Percentiles rank a stretch among this genome's conserved stretches.
Evolutionary conservation across 2,113 vertebrate genomes (phyloP).

Genomic region (Rhynchomys soricoides): DNA sequence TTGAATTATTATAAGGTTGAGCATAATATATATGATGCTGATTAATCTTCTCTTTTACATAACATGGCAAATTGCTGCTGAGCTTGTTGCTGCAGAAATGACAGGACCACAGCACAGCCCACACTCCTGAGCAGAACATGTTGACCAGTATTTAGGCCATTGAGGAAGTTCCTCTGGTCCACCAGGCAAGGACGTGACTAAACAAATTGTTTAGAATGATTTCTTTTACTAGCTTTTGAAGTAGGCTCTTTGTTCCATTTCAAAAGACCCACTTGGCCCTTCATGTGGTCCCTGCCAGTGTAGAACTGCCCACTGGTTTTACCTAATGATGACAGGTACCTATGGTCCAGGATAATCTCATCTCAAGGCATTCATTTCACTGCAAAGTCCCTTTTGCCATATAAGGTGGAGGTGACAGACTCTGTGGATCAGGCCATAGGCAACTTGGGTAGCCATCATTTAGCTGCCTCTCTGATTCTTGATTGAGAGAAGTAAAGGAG

Average conservation of each 20-base stretch:
- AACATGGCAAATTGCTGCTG: slow-evolving; percentile 15
- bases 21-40: slow-evolving; percentile 47
- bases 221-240: too few species aligned
- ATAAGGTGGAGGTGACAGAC: background rate
- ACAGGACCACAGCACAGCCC: background rate
- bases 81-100: slow-evolving; percentile 13
- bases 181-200: fast-evolving
- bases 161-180: background rate
- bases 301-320: background rate
- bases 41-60: slow-evolving; percentile 66
- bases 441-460: background rate
- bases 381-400: background rate
- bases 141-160: background rate
- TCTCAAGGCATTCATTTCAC: background rate
- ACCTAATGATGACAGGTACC: background rate
- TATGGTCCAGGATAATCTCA: background rate
- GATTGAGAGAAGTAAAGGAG: background rate
- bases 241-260: background rate
- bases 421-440: background rate
- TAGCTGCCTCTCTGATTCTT: background rate
- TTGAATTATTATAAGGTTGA: slow-evolving; percentile 54
- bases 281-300: too few species aligned
- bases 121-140: background rate
- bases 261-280: background rate
- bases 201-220: fast-evolving